Evolutionary conservation across 1,140 invertebrate species (phyloP).

Genomic region (Lucilia sericata): DNA sequence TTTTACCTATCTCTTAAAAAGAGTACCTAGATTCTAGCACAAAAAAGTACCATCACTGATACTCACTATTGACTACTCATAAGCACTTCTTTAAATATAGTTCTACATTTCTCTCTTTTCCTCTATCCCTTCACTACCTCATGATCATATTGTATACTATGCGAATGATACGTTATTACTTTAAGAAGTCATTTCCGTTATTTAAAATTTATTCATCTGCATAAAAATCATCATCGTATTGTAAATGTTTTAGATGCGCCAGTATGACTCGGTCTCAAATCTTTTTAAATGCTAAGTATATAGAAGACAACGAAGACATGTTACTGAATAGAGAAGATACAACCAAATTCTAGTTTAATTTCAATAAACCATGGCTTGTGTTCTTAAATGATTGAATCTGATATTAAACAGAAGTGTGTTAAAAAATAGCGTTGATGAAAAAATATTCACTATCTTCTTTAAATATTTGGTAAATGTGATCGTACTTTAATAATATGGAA

Average conservation of each 20-base stretch:
- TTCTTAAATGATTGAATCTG: not conserved
- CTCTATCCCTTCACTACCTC: not conserved
- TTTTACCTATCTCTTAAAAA: no score
- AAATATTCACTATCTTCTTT: no score
- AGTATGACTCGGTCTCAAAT: not conserved
- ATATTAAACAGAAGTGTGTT: no score
- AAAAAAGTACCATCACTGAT: no score
- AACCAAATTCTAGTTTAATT: conserved; percentile 7
- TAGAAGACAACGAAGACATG: not conserved
- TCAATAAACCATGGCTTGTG: conserved; percentile 38
- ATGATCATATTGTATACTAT: not conserved
- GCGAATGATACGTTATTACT: conserved; percentile 1
- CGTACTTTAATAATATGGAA: no score
- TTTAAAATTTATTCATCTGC: conserved; percentile 20
- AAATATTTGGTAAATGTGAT: no score
- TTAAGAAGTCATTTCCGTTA: conserved; percentile 42
- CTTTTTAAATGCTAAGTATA: not conserved
- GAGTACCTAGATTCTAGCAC: no score
- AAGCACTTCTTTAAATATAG: no score
- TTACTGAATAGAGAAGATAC: not conserved
- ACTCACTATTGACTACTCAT: no score
- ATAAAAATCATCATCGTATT: not conserved
- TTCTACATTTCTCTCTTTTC: no score
- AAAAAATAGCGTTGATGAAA: no score
- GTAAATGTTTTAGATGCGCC: no score